Percentiles rank a stretch among this genome's conserved stretches.
Conservation (phyloP, 2,888 invertebrate species). For the Drosophila vallismaia region DNA sequence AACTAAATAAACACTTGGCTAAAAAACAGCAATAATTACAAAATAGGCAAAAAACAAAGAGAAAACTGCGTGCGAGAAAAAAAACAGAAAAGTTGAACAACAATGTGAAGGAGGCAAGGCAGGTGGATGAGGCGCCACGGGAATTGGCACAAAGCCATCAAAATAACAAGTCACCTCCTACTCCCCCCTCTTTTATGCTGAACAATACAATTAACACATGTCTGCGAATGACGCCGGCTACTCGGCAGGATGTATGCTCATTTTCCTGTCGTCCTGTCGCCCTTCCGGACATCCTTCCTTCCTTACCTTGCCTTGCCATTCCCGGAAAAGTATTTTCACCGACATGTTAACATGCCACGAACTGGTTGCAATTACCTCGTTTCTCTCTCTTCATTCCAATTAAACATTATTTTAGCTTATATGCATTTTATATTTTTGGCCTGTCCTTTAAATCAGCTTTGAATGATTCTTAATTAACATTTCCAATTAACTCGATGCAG, state of each 20-base stretch:
- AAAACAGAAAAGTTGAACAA: slow-evolving; percentile 29
- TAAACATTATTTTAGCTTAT: slow-evolving; percentile 32
- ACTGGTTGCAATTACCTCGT: slow-evolving; percentile 51
- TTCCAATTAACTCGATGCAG: background rate
- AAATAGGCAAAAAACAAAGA: slow-evolving; percentile 28
- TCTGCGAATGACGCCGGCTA: slow-evolving; percentile 61
- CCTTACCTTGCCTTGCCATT: slow-evolving; percentile 10
- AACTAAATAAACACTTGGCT: slow-evolving; percentile 50
- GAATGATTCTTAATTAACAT: slow-evolving; percentile 28
- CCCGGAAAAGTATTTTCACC: slow-evolving; percentile 43
- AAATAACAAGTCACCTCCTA: slow-evolving; percentile 45
- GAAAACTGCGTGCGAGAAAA: slow-evolving; percentile 38
- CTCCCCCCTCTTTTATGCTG: background rate
- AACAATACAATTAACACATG: slow-evolving; percentile 67
- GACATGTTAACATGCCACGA: slow-evolving; percentile 58
- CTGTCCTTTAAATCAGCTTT: slow-evolving; percentile 4
- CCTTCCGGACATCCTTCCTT: slow-evolving; percentile 11
- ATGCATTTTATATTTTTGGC: slow-evolving; percentile 22
- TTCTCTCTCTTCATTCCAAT: slow-evolving; percentile 63
- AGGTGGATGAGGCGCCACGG: slow-evolving; percentile 43
- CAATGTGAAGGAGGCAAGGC: background rate
- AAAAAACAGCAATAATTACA: slow-evolving; percentile 15
- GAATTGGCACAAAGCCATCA: slow-evolving; percentile 69
- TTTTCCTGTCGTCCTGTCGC: slow-evolving; percentile 4
- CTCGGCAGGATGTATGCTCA: slow-evolving; percentile 28